Conservation (phyloP, 2,113 vertebrate species). For the Caloenas nicobarica region DNA sequence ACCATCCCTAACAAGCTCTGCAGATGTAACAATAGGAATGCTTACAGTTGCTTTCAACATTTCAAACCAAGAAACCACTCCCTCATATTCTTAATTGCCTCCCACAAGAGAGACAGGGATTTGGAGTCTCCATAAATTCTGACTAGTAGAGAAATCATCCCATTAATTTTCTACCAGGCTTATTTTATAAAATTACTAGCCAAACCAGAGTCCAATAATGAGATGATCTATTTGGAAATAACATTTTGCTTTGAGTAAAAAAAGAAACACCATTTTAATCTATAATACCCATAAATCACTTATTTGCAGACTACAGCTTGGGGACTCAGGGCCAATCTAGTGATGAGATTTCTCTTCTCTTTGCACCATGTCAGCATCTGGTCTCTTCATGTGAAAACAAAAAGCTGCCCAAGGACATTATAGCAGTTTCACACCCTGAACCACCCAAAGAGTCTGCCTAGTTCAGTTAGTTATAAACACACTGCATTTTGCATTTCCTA, state of each 20-base stretch:
- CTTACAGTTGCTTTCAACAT: not conserved
- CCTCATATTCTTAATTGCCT: not conserved
- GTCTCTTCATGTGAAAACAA: conserved; percentile 6
- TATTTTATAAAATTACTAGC: conserved; percentile 1
- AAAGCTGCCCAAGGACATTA: conserved; percentile 38
- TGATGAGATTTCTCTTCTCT: conserved; percentile 11
- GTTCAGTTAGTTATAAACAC: not conserved
- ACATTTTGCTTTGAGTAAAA: not conserved
- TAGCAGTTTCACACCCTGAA: conserved; percentile 8
- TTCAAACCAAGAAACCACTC: not conserved
- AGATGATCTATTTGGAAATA: conserved; percentile 6
- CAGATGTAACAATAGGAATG: rapidly evolving
- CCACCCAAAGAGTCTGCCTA: not conserved
- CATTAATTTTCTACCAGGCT: not conserved
- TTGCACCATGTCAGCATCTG: conserved; percentile 31
- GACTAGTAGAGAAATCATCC: not conserved
- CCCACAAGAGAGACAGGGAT: not conserved
- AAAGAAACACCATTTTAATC: not conserved
- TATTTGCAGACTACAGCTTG: not conserved
- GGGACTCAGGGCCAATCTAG: not conserved
- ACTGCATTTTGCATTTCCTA: not conserved
- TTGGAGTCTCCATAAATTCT: not conserved
- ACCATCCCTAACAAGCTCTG: not conserved
- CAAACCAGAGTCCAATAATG: not conserved
- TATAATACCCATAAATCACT: conserved; percentile 8